phyloP scores from a whole-genome alignment of 1,140 invertebrate genomes.

The Microplitis mediator region DNA sequence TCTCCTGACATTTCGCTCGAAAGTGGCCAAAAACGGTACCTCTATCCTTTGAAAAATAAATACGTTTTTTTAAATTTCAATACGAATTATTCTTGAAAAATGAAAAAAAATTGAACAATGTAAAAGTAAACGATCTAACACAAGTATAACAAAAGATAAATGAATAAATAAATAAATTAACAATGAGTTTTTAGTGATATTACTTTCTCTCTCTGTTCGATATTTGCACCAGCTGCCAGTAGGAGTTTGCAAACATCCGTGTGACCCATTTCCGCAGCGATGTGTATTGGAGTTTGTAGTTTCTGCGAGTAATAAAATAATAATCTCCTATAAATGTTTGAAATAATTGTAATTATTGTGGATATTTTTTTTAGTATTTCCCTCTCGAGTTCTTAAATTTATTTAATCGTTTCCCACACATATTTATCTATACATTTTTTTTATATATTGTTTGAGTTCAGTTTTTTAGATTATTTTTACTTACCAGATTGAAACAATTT shows the following conservation, averaged over 20 bases:
- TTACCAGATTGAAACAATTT: slow-evolving; percentile 75
- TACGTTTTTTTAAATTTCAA: too few species aligned
- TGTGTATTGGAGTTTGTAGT: slow-evolving; percentile 72
- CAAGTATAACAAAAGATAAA: background rate
- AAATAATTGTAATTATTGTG: background rate
- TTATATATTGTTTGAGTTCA: background rate
- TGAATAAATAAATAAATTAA: slow-evolving; percentile 6
- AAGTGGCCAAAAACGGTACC: too few species aligned
- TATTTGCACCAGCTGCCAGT: slow-evolving; percentile 69
- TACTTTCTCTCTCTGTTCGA: slow-evolving; percentile 71
- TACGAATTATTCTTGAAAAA: too few species aligned
- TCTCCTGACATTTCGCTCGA: too few species aligned
- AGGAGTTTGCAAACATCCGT: slow-evolving; percentile 72
- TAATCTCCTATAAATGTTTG: background rate
- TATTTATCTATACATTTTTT: background rate
- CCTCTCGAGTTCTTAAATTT: background rate
- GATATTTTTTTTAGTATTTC: background rate
- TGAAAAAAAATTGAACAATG: too few species aligned
- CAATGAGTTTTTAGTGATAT: slow-evolving; percentile 18
- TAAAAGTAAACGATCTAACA: too few species aligned
- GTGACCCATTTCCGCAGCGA: slow-evolving; percentile 73
- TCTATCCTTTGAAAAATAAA: too few species aligned
- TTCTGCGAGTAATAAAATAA: slow-evolving; percentile 54
- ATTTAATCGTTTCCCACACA: background rate
- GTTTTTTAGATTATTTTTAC: slow-evolving; percentile 36